Conservation (phyloP, 2,888 invertebrate genomes). For the Leptinotarsa juncta region DNA sequence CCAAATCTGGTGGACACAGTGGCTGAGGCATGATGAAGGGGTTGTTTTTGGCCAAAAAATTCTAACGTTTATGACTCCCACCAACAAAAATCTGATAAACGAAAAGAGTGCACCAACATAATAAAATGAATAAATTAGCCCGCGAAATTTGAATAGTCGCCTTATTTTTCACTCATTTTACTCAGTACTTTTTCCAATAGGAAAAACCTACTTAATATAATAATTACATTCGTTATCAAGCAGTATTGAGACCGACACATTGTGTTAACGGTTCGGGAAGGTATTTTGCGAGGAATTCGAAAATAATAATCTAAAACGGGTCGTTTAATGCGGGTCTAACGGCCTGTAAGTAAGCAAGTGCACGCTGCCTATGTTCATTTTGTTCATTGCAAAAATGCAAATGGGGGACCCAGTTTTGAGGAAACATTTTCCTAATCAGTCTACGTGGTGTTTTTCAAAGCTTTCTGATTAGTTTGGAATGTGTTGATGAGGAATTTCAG, state of each 20-base stretch:
- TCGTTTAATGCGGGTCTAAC: constrained; percentile 45
- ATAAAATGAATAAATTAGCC: too few relatives aligned
- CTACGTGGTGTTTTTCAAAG: neutral
- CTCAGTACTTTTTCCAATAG: too few relatives aligned
- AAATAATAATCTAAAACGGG: constrained; percentile 53
- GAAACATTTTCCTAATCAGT: neutral
- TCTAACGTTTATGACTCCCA: too few relatives aligned
- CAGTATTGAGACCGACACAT: constrained; percentile 49
- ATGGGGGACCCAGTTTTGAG: neutral
- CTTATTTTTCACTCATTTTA: too few relatives aligned
- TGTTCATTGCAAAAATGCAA: neutral
- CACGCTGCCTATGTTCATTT: neutral
- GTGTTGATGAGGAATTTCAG: too few relatives aligned
- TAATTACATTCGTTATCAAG: constrained; percentile 50
- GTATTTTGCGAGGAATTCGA: constrained; percentile 54
- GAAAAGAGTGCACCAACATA: too few relatives aligned
- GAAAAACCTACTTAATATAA: constrained; percentile 35
- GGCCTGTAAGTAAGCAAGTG: constrained; percentile 11
- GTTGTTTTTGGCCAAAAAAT: too few relatives aligned
- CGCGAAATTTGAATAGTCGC: too few relatives aligned
- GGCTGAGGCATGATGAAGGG: too few relatives aligned
- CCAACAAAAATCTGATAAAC: too few relatives aligned
- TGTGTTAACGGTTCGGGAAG: constrained; percentile 53
- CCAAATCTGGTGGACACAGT: too few relatives aligned
- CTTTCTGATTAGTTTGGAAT: too few relatives aligned